Evolutionary conservation across 2,888 invertebrate genomes (phyloP).

Genomic region (Callyntrura sp.): DNA sequence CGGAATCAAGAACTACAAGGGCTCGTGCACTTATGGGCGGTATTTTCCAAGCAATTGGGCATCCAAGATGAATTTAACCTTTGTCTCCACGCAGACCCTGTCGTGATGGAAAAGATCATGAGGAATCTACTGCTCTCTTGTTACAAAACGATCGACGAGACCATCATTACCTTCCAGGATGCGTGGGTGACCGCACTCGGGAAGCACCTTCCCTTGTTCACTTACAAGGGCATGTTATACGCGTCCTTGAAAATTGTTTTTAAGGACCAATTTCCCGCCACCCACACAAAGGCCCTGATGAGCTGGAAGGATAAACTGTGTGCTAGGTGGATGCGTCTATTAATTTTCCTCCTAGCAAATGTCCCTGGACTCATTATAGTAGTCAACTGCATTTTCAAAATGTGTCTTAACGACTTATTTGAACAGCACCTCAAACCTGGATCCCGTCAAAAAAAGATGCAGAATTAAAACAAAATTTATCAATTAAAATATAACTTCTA

Average conservation of each 20-base stretch:
- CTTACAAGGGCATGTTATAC: neutral
- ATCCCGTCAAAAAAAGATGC: too few species aligned
- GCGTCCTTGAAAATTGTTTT: neutral
- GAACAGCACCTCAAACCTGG: too few species aligned
- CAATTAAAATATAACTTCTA: too few species aligned
- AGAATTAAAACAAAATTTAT: too few species aligned
- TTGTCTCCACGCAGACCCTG: slow-evolving; percentile 45
- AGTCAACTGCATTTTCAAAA: too few species aligned
- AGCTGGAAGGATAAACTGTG: neutral
- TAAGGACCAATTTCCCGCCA: neutral
- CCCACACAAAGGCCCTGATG: neutral
- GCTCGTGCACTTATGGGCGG: slow-evolving; percentile 76
- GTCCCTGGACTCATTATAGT: neutral
- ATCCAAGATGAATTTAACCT: slow-evolving; percentile 79
- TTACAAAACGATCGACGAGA: neutral
- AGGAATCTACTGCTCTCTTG: neutral
- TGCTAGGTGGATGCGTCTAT: neutral
- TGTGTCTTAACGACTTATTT: too few species aligned
- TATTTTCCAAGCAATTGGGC: slow-evolving; percentile 73
- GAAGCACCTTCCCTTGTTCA: too few species aligned
- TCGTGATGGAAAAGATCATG: neutral
- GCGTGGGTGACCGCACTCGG: neutral
- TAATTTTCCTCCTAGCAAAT: neutral
- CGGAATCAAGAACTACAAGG: slow-evolving; percentile 53
- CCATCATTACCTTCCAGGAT: neutral